These are phyloP conservation scores for Metacarcinus magister DNA, from an alignment of 2,888 invertebrate genomes.

Conservation along the genomic window DNA sequence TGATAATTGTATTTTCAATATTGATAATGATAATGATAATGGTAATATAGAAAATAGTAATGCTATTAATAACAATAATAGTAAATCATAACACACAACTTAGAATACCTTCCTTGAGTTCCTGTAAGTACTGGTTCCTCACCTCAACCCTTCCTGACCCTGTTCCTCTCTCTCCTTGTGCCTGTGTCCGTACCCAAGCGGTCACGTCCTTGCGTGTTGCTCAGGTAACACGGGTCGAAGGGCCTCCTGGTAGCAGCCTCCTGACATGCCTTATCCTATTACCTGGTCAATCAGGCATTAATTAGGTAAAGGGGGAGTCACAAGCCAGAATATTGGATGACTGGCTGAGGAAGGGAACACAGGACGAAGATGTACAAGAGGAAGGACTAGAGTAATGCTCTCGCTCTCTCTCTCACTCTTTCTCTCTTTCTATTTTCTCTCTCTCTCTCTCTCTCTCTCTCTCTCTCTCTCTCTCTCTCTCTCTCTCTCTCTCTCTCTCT, in stretches of 20 bases:
- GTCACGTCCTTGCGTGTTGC: neutral
- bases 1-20: too few species aligned
- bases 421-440: neutral
- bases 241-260: neutral
- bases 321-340: neutral
- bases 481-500: neutral
- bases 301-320: neutral
- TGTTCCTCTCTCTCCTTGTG: neutral
- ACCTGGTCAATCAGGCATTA: constrained; percentile 33
- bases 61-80: too few species aligned
- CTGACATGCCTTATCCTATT: constrained; percentile 26
- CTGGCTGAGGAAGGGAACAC: neutral
- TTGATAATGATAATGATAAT: too few species aligned
- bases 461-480: neutral
- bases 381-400: neutral
- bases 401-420: neutral
- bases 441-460: neutral
- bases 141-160: neutral
- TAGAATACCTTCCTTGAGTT: too few species aligned
- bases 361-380: neutral
- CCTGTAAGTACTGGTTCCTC: too few species aligned
- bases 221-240: constrained; percentile 13
- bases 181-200: neutral
- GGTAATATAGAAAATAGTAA: too few species aligned
- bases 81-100: too few species aligned